Conservation (phyloP, 2,113 vertebrate species). For the Neomonachus schauinslandi region DNA sequence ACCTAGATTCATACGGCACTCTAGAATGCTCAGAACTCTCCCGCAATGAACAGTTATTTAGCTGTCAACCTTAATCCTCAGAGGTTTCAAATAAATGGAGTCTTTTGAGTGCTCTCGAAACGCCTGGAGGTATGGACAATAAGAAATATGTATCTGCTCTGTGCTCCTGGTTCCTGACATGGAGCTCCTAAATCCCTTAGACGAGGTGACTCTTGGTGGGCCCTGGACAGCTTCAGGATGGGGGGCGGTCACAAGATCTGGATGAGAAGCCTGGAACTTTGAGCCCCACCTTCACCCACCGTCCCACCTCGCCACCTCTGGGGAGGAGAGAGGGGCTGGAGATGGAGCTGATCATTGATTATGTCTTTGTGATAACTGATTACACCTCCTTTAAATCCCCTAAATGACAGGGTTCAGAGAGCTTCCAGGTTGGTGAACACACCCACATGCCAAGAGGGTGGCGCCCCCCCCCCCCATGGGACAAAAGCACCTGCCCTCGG, state of each 20-base stretch:
- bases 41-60: fast-evolving
- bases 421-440: neutral
- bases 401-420: fast-evolving
- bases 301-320: neutral
- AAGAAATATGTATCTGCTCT: neutral
- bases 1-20: fast-evolving
- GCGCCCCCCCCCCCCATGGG: fast-evolving
- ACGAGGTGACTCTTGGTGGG: neutral
- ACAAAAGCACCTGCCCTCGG: neutral
- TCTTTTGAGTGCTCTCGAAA: neutral
- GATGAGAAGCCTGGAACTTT: neutral
- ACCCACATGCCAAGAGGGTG: fast-evolving
- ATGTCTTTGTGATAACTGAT: neutral
- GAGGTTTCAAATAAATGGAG: neutral
- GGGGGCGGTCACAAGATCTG: neutral
- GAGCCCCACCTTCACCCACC: neutral
- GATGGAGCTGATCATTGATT: too few species aligned
- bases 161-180: neutral
- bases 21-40: fast-evolving
- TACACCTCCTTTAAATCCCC: neutral
- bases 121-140: fast-evolving
- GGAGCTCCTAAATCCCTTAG: neutral
- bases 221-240: neutral
- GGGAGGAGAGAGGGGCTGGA: neutral
- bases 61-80: neutral